Percentiles rank a stretch among this genome's conserved stretches.
phyloP scores from a whole-genome alignment of 2,797 vertebrate species.

The Apogon talboti region DNA sequence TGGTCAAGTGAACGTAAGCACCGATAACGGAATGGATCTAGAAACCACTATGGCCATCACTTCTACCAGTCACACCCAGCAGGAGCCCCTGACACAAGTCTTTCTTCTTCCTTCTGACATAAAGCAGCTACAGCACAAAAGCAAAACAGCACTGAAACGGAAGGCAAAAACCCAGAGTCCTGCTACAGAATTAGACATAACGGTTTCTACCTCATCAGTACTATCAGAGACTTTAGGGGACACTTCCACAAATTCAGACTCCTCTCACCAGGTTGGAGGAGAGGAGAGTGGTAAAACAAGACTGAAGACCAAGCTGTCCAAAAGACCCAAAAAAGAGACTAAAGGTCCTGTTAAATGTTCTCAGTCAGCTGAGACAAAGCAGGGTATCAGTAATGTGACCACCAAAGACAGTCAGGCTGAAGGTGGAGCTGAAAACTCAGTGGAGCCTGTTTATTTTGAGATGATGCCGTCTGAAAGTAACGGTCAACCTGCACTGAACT shows the following conservation, averaged over 20 bases:
- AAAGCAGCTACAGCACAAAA: constrained; percentile 25
- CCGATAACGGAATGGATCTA: constrained; percentile 37
- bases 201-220: constrained; percentile 29
- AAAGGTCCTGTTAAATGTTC: constrained; percentile 6
- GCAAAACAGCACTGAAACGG: constrained; percentile 52
- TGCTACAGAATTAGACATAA: neutral
- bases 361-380: constrained; percentile 12
- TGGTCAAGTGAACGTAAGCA: constrained; percentile 8
- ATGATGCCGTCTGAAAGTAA: constrained; percentile 46
- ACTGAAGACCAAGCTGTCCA: constrained; percentile 15
- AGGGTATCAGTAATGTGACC: neutral
- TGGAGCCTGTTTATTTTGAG: constrained; percentile 57
- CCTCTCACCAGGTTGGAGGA: neutral
- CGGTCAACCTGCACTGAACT: neutral
- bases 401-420: constrained; percentile 36
- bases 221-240: neutral
- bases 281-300: neutral
- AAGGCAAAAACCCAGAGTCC: constrained; percentile 27
- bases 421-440: neutral
- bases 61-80: constrained; percentile 8
- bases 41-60: constrained; percentile 46
- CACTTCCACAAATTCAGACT: neutral
- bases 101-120: constrained; percentile 10
- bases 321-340: constrained; percentile 53
- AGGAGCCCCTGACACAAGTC: neutral